Conservation (phyloP, 2,113 vertebrate genomes). For the Chloebia gouldiae region DNA sequence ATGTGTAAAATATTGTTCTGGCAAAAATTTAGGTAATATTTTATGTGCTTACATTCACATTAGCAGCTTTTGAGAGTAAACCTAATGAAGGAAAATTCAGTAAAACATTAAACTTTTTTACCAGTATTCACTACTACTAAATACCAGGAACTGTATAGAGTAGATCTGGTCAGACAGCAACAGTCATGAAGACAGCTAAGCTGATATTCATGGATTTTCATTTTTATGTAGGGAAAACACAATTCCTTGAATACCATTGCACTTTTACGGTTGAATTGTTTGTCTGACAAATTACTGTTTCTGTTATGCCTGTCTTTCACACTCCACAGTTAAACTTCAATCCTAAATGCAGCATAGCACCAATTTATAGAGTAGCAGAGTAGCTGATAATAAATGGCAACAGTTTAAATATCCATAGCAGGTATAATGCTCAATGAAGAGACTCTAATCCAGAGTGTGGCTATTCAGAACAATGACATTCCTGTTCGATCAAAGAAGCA, state of each 20-base stretch:
- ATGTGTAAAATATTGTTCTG: not conserved
- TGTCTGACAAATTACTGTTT: not conserved
- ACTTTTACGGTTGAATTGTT: not conserved
- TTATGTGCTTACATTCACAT: not conserved
- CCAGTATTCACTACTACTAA: not conserved
- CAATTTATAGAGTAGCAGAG: not conserved
- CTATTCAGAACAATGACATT: slow-evolving; percentile 38
- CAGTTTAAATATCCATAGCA: not conserved
- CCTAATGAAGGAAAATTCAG: not conserved
- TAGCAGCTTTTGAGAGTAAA: not conserved
- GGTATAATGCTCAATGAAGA: not conserved
- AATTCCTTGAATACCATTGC: not conserved
- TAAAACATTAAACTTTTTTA: not conserved
- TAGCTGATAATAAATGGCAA: not conserved
- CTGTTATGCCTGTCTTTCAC: not conserved
- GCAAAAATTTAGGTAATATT: not conserved
- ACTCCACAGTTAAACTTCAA: not conserved
- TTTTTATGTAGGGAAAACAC: not conserved
- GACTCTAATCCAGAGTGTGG: not conserved
- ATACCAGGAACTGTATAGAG: not conserved
- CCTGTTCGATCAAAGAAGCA: not conserved
- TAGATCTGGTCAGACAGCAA: not conserved
- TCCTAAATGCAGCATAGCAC: not conserved
- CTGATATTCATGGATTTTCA: not conserved
- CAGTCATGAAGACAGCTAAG: not conserved